Evolutionary conservation across 2,888 invertebrate genomes (phyloP).

Genomic region (Cantharis flavilabris): DNA sequence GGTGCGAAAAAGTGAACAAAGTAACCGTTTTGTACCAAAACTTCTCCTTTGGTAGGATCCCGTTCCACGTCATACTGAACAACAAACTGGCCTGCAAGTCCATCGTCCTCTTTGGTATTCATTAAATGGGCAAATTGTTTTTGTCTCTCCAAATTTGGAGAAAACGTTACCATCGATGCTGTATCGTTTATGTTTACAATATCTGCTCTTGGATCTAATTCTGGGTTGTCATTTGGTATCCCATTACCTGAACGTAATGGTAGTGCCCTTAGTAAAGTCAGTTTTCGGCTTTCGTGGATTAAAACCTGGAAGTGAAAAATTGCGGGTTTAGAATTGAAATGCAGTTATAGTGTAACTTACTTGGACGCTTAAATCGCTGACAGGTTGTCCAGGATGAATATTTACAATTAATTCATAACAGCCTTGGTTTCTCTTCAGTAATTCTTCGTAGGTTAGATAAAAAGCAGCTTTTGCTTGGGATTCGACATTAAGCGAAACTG

Average conservation of each 20-base stretch:
- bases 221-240: slow-evolving; percentile 60
- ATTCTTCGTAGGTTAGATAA: slow-evolving; percentile 74
- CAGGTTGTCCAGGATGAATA: slow-evolving; percentile 68
- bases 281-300: slow-evolving; percentile 66
- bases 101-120: slow-evolving; percentile 40
- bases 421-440: slow-evolving; percentile 66
- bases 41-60: slow-evolving; percentile 54
- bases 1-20: slow-evolving; percentile 59
- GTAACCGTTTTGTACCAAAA: slow-evolving; percentile 48
- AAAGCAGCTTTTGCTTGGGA: slow-evolving; percentile 66
- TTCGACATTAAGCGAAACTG: slow-evolving; percentile 69
- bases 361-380: slow-evolving; percentile 67
- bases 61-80: slow-evolving; percentile 66
- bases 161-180: slow-evolving; percentile 57
- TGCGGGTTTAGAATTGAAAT: background rate
- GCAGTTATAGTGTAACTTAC: slow-evolving; percentile 32
- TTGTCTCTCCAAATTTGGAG: slow-evolving; percentile 64
- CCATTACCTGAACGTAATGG: slow-evolving; percentile 68
- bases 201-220: slow-evolving; percentile 49
- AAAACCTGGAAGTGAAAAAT: slow-evolving; percentile 54
- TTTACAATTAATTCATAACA: slow-evolving; percentile 72
- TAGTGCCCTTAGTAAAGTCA: slow-evolving; percentile 65
- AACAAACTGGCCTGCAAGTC: slow-evolving; percentile 62
- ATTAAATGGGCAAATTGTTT: slow-evolving; percentile 45
- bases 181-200: slow-evolving; percentile 41